Evolutionary conservation across 2,888 invertebrate species (phyloP), one percentile per base, ranked within the genome.

Genomic region (Tineola bisselliella): DNA sequence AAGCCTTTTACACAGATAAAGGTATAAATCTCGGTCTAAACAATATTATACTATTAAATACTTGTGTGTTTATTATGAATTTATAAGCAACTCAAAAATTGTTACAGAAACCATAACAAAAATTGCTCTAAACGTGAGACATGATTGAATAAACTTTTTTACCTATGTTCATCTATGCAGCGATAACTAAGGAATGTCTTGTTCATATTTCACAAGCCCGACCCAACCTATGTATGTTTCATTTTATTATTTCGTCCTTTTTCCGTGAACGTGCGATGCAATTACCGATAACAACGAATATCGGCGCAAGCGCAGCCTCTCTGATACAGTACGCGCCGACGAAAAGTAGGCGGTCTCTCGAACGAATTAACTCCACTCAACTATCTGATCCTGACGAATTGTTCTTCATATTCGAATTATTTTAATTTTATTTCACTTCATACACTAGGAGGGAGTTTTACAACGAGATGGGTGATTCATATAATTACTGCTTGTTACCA

Each of bases 251-350:
- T 62, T 59, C 17, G 58, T 54, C 44, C 31, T 59, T 44, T 59
- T 59, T 17, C 31, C 13, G 44, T 15, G 59, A 59, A 58, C 62
- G 57, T 31, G 19, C 60, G 77, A 78, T 78, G 74, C 74, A 79
- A 83, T 82, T 82, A 81, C 72, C 71, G 82, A 81, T 82, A 79
- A n/a, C 68, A 68, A 63, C 65, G 63, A 63, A 62, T 66, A 67
- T 68, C 68, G 69, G 67, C 66, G 65, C 25, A 66, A 63, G 62
- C 66, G 65, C 63, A 64, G 66, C 65, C 66, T 68, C 66, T 67
- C 65, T 69, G 69, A 67, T 65, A 68, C 65, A 67, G 65, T 62
- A 65, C 65, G 61, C 62, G 60, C 63, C 73, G 76, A 69, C 72
- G 76, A 77, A 73, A 76, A 71, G 76, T 73, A 72, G 77, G 77